Evolutionary conservation across 2,797 vertebrate species (phyloP), one percentile per base, ranked within the genome.

Genomic region (Emys orbicularis): DNA sequence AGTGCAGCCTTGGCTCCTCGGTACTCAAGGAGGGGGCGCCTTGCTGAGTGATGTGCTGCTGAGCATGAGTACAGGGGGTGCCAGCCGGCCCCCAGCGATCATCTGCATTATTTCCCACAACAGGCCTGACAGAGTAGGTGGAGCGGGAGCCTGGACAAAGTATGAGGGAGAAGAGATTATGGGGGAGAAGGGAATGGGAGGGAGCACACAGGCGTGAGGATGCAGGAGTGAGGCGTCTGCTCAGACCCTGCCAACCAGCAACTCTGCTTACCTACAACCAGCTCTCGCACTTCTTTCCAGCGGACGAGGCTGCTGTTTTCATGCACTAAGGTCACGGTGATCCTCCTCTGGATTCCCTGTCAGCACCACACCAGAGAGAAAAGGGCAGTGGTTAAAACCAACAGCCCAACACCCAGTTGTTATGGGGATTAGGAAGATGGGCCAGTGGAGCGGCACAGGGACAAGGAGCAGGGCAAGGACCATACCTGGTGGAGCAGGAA

Each of bases 401-500:
- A 21, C 68, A 41, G 8, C 21, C 37, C n/a, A 5, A 54, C 44
- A 25, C 34, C 7, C 34, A 12, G 23, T 16, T 18, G 23, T 8
- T 7, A 47, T n/a, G 6, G 9, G 34, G 1, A 27, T 5, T 52
- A 76, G 47, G 5, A 4, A 31, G 5, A 54, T 11, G 93, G 57
- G 34, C 12, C 19, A 84, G 57, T 19, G n/a, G 52, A 56, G 27
- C 2, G 16, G n/a, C 15, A 15, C 27, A 18, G 4, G 8, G 15
- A 54, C 0, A 1, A 77, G 18, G 57, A 5, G 29, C 29, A 1
- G 2, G 41, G n/a, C 50, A 88, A 79, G 72, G 53, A 80, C 4
- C 31, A 6, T 94, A 99, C 99, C 99, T 99, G 99, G 97, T 99
- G 99, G 76, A 99, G 98, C 16, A 99, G 98, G 98, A 99, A 99